Percentiles rank a stretch among this genome's conserved stretches.
Evolutionary conservation across 2,797 vertebrate species (phyloP).

Genomic region (Halcyon leucocephala): DNA sequence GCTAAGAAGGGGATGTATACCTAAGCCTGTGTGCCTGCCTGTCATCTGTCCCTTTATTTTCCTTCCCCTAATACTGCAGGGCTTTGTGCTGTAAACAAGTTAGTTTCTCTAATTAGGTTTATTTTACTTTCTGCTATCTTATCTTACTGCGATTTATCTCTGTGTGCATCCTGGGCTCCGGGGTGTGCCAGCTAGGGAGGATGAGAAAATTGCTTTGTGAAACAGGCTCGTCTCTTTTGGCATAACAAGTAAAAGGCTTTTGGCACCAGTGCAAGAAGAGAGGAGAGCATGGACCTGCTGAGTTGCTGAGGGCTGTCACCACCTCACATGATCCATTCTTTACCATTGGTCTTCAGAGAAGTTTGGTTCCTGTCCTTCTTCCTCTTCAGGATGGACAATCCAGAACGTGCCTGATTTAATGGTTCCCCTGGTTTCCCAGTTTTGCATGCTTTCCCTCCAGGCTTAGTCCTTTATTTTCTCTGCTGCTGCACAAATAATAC

Average conservation of each 20-base stretch:
- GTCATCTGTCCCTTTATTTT: background rate
- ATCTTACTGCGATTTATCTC: background rate
- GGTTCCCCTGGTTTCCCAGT: background rate
- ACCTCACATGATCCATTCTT: background rate
- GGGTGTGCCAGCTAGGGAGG: background rate
- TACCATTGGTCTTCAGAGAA: background rate
- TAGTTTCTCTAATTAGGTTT: background rate
- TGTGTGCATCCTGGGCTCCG: background rate
- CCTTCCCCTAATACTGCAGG: background rate
- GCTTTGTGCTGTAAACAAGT: background rate
- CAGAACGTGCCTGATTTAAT: background rate
- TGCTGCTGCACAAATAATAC: background rate
- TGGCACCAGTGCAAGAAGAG: background rate
- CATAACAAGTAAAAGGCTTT: background rate
- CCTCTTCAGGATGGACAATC: background rate
- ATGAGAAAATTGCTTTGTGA: background rate
- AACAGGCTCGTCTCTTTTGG: background rate
- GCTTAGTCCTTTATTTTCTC: background rate
- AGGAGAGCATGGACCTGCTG: background rate
- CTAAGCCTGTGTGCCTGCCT: background rate
- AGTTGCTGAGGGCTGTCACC: background rate
- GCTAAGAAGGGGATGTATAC: background rate
- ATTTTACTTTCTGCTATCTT: constrained; percentile 18
- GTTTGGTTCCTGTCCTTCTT: background rate
- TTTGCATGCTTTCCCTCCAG: background rate